Evolutionary conservation across 2,113 vertebrate species (phyloP), one percentile per base, ranked within the genome.

Genomic region (Anthoscopus minutus): DNA sequence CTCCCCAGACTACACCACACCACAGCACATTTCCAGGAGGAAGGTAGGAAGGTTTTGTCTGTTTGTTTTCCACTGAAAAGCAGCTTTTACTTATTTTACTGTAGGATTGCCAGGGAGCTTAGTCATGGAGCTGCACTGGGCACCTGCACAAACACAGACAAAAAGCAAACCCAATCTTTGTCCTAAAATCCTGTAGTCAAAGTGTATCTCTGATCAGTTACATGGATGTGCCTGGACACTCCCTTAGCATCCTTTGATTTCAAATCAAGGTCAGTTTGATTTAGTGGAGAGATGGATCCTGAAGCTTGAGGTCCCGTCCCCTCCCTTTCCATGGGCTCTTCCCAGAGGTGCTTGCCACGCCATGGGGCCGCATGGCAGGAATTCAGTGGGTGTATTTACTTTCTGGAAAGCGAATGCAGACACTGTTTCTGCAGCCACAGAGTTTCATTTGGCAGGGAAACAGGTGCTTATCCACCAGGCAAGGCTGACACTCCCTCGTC

Each of bases 401-500:
- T 88, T 86, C 88, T 86, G 86, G 38, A 91, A 79, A 94, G 80
- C 88, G 35, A 74, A 93, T 3, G 79, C 1, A 88, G 92, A 74
- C 94, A 50, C 58, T 69, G 83, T 89, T 78, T 87, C 92, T 85
- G 81, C 67, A 86, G 94, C 84, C 89, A 74, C 77, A 80, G 91
- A 95, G 94, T 96, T 96, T 96, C 93, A 91, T 94, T 95, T 96
- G 96, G 94, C 96, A 96, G 72, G 64, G 70, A 60, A 93, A 78
- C 50, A 1, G 8, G 86, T 67, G 86, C 88, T 95, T 86, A 91
- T 86, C 83, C 92, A 84, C 54, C 83, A 84, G 79, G 90, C 88
- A 93, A 96, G 93, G 38, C 84, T 7, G 81, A 69, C 92, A 91
- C 95, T 97, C 96, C 96, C 94, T 94, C 1, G 1, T 81, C 90